Evolutionary conservation across 2,888 invertebrate species (phyloP).

Genomic region (Caenorhabditis sp.): DNA sequence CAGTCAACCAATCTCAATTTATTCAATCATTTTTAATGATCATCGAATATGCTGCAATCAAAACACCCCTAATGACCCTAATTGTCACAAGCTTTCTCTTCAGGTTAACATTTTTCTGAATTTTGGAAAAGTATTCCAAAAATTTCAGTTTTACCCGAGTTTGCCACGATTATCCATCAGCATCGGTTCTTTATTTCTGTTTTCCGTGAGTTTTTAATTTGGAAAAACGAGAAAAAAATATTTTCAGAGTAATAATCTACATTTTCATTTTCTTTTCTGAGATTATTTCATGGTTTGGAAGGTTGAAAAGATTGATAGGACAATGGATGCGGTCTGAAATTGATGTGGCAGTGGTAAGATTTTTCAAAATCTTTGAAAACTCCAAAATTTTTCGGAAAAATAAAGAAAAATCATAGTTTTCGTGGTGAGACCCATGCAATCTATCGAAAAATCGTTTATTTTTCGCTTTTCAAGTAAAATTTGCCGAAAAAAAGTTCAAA

Average conservation of each 20-base stretch:
- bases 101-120: constrained; percentile 69
- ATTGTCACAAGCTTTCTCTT: constrained; percentile 67
- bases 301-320: constrained; percentile 10
- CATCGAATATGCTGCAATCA: constrained; percentile 61
- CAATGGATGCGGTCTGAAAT: constrained; percentile 27
- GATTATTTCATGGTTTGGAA: constrained; percentile 27
- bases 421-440: too few relatives aligned
- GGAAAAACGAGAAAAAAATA: constrained; percentile 4
- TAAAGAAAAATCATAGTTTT: too few relatives aligned
- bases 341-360: constrained; percentile 20
- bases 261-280: constrained; percentile 52
- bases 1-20: constrained; percentile 36
- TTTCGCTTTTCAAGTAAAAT: too few relatives aligned
- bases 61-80: constrained; percentile 65
- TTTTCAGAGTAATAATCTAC: constrained; percentile 71
- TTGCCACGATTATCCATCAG: constrained; percentile 80
- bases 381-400: too few relatives aligned
- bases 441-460: too few relatives aligned
- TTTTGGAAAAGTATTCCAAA: too few relatives aligned
- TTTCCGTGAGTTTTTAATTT: constrained; percentile 86
- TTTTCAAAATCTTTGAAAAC: not conserved
- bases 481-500: too few relatives aligned
- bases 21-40: constrained; percentile 45
- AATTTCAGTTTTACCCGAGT: constrained; percentile 74
- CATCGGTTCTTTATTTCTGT: constrained; percentile 84